These are phyloP conservation scores for Nanorana parkeri DNA, from an alignment of 2,113 vertebrate species.

Conservation along the genomic window DNA sequence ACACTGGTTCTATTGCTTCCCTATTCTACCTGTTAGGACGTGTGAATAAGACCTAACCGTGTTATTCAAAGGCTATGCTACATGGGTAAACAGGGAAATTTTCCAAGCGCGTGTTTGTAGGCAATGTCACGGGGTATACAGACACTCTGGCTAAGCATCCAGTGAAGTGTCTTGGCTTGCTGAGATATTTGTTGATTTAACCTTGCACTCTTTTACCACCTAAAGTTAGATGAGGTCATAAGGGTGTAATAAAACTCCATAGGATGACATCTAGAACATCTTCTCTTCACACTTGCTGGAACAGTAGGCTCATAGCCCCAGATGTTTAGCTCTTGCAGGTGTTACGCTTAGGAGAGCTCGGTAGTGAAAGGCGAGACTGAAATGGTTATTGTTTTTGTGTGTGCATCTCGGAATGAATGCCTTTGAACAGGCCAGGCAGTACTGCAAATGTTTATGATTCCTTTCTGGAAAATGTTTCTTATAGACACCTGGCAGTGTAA, in stretches of 20 bases:
- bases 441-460: not conserved
- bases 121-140: not conserved
- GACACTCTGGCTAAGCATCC: not conserved
- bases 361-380: conserved; percentile 7
- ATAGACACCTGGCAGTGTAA: conserved; percentile 22
- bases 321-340: conserved; percentile 8
- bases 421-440: conserved; percentile 28
- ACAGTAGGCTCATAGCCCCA: not conserved
- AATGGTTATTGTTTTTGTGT: conserved; percentile 9
- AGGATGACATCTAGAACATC: conserved; percentile 16
- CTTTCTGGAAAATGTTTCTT: not conserved
- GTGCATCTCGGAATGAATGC: not conserved
- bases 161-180: conserved; percentile 14
- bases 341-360: not conserved
- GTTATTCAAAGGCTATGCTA: not conserved
- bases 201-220: conserved; percentile 23
- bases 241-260: conserved; percentile 24
- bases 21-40: too few relatives aligned
- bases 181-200: conserved; percentile 26
- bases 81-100: not conserved
- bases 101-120: conserved; percentile 9
- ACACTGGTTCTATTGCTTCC: too few relatives aligned
- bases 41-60: not conserved
- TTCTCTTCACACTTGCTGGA: conserved; percentile 24
- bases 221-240: not conserved